Conservation (phyloP, 1,140 invertebrate genomes). For the Chrysopa pallens region DNA sequence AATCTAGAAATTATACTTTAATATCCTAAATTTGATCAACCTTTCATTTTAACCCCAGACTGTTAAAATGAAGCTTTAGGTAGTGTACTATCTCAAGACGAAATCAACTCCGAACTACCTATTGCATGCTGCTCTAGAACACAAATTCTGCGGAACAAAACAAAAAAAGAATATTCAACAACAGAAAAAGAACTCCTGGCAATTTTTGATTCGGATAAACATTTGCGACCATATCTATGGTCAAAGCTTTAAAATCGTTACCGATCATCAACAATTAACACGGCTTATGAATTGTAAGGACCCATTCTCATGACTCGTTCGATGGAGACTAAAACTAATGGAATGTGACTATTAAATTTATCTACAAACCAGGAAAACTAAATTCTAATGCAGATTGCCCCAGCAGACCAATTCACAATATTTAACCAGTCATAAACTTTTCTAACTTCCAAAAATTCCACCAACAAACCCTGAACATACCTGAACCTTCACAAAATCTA, state of each 20-base stretch:
- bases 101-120: slow-evolving; percentile 13
- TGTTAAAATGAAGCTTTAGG: slow-evolving; percentile 14
- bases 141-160: slow-evolving; percentile 12
- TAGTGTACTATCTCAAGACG: slow-evolving; percentile 17
- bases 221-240: slow-evolving; percentile 17
- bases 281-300: slow-evolving; percentile 23
- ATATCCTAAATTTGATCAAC: slow-evolving; percentile 17
- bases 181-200: slow-evolving; percentile 14
- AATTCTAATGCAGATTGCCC: slow-evolving; percentile 12
- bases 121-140: slow-evolving; percentile 16
- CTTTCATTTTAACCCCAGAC: slow-evolving; percentile 17
- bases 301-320: slow-evolving; percentile 14
- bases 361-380: slow-evolving; percentile 14
- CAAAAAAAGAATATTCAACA: slow-evolving; percentile 10
- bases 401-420: neutral
- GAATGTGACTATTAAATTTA: slow-evolving; percentile 21
- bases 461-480: too few species aligned
- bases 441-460: too few species aligned
- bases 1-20: too few species aligned
- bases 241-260: slow-evolving; percentile 10
- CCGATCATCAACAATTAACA: slow-evolving; percentile 19
- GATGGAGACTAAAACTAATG: slow-evolving; percentile 16
- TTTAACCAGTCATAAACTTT: too few species aligned
- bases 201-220: slow-evolving; percentile 19
- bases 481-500: too few species aligned